Evolutionary conservation across 2,888 invertebrate genomes (phyloP).

Genomic region (Agrotis exclamationis): DNA sequence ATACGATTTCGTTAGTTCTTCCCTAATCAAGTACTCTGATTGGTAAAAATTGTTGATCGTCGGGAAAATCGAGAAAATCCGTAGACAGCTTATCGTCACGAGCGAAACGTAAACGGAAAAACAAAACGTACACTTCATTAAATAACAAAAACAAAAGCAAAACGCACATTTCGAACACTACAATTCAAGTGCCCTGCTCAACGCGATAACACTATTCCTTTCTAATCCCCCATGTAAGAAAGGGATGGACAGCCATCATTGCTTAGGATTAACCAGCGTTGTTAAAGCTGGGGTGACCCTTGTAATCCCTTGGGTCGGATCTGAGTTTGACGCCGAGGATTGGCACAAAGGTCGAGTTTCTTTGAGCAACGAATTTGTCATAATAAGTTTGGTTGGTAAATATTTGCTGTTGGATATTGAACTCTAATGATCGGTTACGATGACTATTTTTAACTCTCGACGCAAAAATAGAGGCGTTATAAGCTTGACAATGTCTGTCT

Average conservation of each 20-base stretch:
- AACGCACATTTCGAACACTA: slow-evolving; percentile 20
- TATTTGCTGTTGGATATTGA: slow-evolving; percentile 4
- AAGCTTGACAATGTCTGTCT: no score
- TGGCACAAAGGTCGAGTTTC: slow-evolving; percentile 49
- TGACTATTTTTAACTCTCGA: neutral
- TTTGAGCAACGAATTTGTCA: slow-evolving; percentile 42
- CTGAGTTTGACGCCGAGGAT: slow-evolving; percentile 57
- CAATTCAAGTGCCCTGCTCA: slow-evolving; percentile 38
- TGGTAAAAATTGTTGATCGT: no score
- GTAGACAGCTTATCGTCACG: neutral
- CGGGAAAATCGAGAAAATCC: neutral
- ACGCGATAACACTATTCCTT: slow-evolving; percentile 53
- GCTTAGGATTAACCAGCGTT: slow-evolving; percentile 67
- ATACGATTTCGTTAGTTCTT: no score
- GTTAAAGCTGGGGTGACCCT: slow-evolving; percentile 59
- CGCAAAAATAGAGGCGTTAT: no score
- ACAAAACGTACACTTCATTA: neutral
- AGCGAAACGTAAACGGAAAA: neutral
- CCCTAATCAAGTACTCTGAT: no score
- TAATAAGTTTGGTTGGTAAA: slow-evolving; percentile 10
- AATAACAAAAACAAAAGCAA: slow-evolving; percentile 36
- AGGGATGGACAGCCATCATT: slow-evolving; percentile 62
- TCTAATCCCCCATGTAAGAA: slow-evolving; percentile 54
- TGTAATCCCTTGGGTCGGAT: slow-evolving; percentile 69
- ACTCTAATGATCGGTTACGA: neutral